Conservation (phyloP, 2,888 invertebrate genomes). For the Platycheirus rosarum region DNA sequence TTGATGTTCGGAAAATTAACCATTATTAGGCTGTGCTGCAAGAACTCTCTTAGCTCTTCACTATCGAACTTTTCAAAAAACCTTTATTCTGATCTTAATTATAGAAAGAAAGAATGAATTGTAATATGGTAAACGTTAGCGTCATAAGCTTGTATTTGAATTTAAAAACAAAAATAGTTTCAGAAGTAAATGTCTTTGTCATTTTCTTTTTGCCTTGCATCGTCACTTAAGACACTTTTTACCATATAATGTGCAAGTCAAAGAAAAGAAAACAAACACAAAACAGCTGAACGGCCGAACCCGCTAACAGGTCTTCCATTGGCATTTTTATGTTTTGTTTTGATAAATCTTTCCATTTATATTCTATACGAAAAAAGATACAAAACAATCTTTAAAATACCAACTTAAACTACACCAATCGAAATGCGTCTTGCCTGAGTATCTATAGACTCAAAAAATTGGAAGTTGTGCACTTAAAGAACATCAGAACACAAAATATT, state of each 20-base stretch:
- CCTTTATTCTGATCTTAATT: too few species aligned
- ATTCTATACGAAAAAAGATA: background rate
- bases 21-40: too few species aligned
- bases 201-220: background rate
- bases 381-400: background rate
- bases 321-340: slow-evolving; percentile 62
- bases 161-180: background rate
- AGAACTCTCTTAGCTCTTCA: too few species aligned
- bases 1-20: too few species aligned
- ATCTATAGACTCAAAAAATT: background rate
- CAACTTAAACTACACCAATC: background rate
- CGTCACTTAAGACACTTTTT: background rate
- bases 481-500: slow-evolving; percentile 52
- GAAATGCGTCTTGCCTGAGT: slow-evolving; percentile 8
- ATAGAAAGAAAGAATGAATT: too few species aligned
- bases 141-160: too few species aligned
- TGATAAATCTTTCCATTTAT: slow-evolving; percentile 56
- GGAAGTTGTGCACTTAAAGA: slow-evolving; percentile 33
- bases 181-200: slow-evolving; percentile 31
- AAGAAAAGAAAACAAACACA: slow-evolving; percentile 28
- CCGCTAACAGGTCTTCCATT: slow-evolving; percentile 66
- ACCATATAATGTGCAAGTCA: slow-evolving; percentile 25
- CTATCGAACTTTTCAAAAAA: too few species aligned
- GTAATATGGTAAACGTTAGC: too few species aligned
- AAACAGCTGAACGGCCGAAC: slow-evolving; percentile 45